Percentiles rank a stretch among this genome's conserved stretches.
These are phyloP conservation scores for Numida meleagris DNA, from an alignment of 2,113 vertebrate species.

Conservation along the genomic window DNA sequence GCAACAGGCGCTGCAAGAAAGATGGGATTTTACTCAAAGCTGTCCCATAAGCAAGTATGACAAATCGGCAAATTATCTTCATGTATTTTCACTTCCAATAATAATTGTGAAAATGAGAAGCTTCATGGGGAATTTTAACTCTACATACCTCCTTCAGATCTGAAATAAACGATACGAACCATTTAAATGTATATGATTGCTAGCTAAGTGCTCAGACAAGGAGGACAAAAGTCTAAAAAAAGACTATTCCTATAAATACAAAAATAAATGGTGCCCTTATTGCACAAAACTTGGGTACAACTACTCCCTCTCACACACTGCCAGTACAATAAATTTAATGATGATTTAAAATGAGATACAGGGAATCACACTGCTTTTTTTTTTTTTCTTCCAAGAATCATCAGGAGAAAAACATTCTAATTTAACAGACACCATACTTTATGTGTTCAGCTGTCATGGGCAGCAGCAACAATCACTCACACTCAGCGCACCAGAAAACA, in stretches of 20 bases:
- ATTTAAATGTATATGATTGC: neutral
- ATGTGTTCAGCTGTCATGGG: neutral
- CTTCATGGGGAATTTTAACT: neutral
- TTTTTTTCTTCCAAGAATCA: neutral
- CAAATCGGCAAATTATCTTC: neutral
- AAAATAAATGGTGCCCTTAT: neutral
- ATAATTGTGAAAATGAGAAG: neutral
- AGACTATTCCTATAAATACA: neutral
- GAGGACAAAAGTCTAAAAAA: neutral
- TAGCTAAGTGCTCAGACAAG: neutral
- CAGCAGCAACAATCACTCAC: neutral
- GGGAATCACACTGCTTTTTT: neutral
- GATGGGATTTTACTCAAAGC: neutral
- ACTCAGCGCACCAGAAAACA: neutral
- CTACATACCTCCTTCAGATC: neutral
- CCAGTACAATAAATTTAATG: neutral
- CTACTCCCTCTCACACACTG: neutral
- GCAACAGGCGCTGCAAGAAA: neutral
- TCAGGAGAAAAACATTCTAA: rapidly evolving
- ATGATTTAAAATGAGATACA: neutral
- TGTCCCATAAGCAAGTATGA: neutral
- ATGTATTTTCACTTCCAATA: neutral
- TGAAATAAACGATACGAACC: neutral
- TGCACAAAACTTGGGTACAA: neutral
- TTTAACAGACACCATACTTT: neutral